phyloP scores from a whole-genome alignment of 2,888 invertebrate genomes.

The Melanophora roralis region DNA sequence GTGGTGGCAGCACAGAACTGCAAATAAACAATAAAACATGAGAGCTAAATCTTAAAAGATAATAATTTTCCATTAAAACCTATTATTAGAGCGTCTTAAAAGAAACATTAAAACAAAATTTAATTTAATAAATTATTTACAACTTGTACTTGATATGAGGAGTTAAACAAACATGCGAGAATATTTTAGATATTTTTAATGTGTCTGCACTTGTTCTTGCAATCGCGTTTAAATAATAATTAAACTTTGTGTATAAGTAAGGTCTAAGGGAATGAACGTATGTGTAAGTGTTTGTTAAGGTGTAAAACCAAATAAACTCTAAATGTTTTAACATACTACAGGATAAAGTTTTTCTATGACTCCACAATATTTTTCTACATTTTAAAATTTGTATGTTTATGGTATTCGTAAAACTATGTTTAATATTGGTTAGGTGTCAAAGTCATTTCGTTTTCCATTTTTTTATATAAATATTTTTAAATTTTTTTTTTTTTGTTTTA shows the following conservation, averaged over 20 bases:
- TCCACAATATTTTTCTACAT: constrained; percentile 34
- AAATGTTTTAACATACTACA: constrained; percentile 30
- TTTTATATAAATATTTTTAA: not conserved
- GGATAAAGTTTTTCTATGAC: constrained; percentile 48
- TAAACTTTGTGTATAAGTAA: not conserved
- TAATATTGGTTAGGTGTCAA: constrained; percentile 11
- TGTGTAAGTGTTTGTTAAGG: not conserved
- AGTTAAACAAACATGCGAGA: not conserved
- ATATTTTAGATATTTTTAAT: not conserved
- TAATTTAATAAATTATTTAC: constrained; percentile 49
- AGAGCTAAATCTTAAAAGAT: constrained; percentile 33
- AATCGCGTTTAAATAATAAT: not conserved
- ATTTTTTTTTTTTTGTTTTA: not conserved
- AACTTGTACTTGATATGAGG: not conserved
- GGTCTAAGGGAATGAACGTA: not conserved
- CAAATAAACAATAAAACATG: not conserved
- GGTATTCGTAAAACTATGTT: constrained; percentile 14
- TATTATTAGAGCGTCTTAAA: constrained; percentile 29
- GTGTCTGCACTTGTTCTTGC: constrained; percentile 9
- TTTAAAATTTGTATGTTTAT: constrained; percentile 1
- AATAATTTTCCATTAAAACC: constrained; percentile 15
- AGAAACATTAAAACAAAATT: constrained; percentile 45
- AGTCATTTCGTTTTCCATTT: not conserved
- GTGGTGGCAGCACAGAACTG: constrained; percentile 35
- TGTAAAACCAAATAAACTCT: constrained; percentile 1